phyloP scores from a whole-genome alignment of 1,140 invertebrate genomes.

The Scaptomyza graminum region DNA sequence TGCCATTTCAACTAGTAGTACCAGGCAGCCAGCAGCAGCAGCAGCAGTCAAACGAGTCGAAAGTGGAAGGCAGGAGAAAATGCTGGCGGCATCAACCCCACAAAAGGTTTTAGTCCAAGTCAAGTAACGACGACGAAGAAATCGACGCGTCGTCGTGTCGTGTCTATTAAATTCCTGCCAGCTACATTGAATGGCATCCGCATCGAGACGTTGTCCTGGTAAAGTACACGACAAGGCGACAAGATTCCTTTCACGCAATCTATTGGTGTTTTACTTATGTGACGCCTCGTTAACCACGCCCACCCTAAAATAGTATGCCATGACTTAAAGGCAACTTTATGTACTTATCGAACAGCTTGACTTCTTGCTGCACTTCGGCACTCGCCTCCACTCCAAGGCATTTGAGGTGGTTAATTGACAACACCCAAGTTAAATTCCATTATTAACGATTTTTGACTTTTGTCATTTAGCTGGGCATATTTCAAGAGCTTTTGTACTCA shows the following conservation, averaged over 20 bases:
- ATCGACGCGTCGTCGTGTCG: neutral
- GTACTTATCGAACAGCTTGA: neutral
- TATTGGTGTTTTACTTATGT: conserved; percentile 53
- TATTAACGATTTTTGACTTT: too few relatives aligned
- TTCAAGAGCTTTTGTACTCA: too few relatives aligned
- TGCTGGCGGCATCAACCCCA: conserved; percentile 5
- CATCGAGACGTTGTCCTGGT: conserved; percentile 4
- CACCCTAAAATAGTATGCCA: neutral
- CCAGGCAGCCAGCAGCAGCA: conserved; percentile 16
- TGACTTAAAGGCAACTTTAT: neutral
- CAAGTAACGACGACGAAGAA: too few relatives aligned
- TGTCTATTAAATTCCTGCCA: conserved; percentile 49
- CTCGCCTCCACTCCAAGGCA: too few relatives aligned
- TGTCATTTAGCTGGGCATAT: too few relatives aligned
- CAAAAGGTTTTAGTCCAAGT: neutral
- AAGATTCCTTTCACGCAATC: conserved; percentile 43
- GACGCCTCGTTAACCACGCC: neutral
- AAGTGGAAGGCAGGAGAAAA: too few relatives aligned
- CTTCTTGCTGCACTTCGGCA: neutral
- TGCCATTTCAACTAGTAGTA: conserved; percentile 20
- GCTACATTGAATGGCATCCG: conserved; percentile 19
- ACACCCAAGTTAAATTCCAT: too few relatives aligned
- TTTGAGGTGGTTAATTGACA: too few relatives aligned
- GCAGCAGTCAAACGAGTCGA: neutral
- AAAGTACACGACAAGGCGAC: conserved; percentile 33